These are phyloP conservation scores for Pogonocichla stellata DNA, from an alignment of 2,113 vertebrate genomes.

Conservation along the genomic window DNA sequence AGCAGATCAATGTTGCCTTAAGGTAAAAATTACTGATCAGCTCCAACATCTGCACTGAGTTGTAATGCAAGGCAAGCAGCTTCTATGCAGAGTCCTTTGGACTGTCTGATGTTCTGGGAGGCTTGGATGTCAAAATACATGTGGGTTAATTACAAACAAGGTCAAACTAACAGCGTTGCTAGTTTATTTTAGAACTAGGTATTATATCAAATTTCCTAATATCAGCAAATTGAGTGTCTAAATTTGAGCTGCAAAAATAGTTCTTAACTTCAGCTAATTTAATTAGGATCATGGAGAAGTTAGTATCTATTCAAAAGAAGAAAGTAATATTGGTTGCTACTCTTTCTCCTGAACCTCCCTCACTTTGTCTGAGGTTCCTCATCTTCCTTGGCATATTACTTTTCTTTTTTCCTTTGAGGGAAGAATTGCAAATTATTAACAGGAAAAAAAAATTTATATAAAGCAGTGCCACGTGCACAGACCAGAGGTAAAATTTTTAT, in stretches of 20 bases:
- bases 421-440: background rate
- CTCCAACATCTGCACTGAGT: background rate
- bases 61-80: background rate
- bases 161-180: background rate
- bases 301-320: background rate
- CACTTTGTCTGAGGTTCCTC: background rate
- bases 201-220: background rate
- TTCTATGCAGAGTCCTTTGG: background rate
- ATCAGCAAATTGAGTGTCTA: background rate
- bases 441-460: background rate
- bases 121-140: background rate
- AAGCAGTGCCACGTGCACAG: background rate
- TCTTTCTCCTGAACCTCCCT: background rate
- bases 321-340: background rate
- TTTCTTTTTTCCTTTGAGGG: background rate
- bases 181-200: background rate
- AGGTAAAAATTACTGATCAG: background rate
- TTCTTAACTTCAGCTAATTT: background rate
- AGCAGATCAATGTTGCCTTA: conserved; percentile 1
- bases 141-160: conserved; percentile 13
- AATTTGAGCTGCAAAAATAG: background rate
- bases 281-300: background rate
- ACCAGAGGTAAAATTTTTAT: background rate
- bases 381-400: background rate
- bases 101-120: background rate